Percentiles rank a stretch among this genome's conserved stretches.
Evolutionary conservation across 2,888 invertebrate species (phyloP).

Genomic region (Zygogramma bicolorata): DNA sequence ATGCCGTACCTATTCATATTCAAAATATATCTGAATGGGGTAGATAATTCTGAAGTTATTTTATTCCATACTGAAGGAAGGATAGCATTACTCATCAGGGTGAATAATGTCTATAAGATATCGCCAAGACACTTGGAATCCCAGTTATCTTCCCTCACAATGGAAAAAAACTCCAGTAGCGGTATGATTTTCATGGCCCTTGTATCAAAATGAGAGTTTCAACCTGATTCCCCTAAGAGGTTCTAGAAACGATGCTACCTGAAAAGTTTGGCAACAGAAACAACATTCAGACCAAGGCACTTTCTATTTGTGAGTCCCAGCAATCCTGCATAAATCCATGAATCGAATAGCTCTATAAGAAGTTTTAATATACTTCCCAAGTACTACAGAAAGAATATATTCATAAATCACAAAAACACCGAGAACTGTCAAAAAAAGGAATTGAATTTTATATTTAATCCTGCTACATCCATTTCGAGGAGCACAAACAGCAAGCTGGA

Average conservation of each 20-base stretch:
- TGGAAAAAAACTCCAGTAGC: no score
- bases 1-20: no score
- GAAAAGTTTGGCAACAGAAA: not conserved
- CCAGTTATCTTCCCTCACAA: no score
- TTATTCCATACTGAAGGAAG: no score
- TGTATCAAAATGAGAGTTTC: no score
- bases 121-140: no score
- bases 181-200: no score
- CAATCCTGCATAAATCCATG: constrained; percentile 13
- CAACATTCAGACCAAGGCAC: not conserved
- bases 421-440: constrained; percentile 47
- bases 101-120: no score
- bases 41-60: no score
- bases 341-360: constrained; percentile 25
- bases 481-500: constrained; percentile 34
- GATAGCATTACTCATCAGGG: no score
- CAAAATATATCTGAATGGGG: no score
- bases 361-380: constrained; percentile 35
- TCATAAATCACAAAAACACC: constrained; percentile 44
- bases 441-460: constrained; percentile 53
- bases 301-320: not conserved
- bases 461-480: constrained; percentile 44
- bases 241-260: not conserved
- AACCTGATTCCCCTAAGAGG: no score
- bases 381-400: constrained; percentile 39